Evolutionary conservation across 2,113 vertebrate genomes (phyloP), one percentile per base, ranked within the genome.

Genomic region (Verasper variegatus): DNA sequence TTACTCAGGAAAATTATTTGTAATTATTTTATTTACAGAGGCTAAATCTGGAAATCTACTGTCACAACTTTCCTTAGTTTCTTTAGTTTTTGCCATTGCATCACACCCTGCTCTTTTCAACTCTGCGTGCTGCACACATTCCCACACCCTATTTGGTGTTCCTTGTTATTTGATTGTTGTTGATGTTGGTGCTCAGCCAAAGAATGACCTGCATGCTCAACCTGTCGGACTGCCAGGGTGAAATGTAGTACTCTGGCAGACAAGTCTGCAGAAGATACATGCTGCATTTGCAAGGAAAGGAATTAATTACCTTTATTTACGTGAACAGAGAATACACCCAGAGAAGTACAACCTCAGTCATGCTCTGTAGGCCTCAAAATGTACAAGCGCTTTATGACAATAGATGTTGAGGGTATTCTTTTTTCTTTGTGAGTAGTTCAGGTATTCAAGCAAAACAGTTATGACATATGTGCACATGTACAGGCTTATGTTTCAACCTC

Each of bases 161-260:
- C 37, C 27, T 45, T 70, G 73, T 77, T 81, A 72, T 42, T 71
- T 69, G 49, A 71, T 82, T 78, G 67, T 65, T 91, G 84, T 83
- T 86, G 83, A 78, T 66, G 52, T 81, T 86, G 84, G 84, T 79
- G 23, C 23, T 40, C 27, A 31, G 84, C 87, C 82, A 88, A 31
- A 64, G 65, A 80, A 47, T 1, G 23, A 80, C 80, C 56, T 68
- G 57, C 65, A 31, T 65, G 75, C 45, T 76, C 66, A 78, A 84
- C 68, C 76, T 76, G 84, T 58, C 47, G 17, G 13, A 8, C 57
- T 49, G 78, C 68, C 26, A 45, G 55, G n/a, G 51, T 17, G 55
- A 81, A 76, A 68, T 14, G 2, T 17, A 14, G 23, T 21, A 31
- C 65, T 51, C 64, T 17, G 26, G 71, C 26, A 71, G 57, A 17